These are phyloP conservation scores for Bovichtus variegatus DNA, from an alignment of 2,797 vertebrate genomes.

Conservation along the genomic window DNA sequence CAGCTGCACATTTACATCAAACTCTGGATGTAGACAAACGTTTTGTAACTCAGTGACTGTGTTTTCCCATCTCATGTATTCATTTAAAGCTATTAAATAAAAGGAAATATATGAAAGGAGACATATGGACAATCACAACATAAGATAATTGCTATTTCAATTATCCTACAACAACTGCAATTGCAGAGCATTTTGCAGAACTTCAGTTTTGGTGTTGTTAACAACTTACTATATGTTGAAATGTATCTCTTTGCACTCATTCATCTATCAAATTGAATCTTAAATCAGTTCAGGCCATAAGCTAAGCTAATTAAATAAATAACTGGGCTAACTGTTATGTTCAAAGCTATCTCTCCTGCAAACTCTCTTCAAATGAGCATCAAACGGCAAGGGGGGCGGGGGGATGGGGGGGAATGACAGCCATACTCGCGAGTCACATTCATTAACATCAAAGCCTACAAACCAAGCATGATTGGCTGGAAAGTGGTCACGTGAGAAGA, in stretches of 20 bases:
- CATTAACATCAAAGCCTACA: no score
- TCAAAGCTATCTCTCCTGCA: no score
- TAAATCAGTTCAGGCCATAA: neutral
- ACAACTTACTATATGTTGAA: neutral
- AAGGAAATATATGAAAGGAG: neutral
- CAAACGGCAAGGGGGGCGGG: no score
- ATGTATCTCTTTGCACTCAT: neutral
- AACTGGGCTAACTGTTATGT: no score
- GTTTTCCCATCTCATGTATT: neutral
- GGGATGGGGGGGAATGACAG: no score
- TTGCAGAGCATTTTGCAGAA: neutral
- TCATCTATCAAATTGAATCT: neutral
- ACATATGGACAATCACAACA: neutral
- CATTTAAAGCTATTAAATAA: constrained; percentile 6
- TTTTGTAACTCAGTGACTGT: neutral
- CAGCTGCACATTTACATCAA: neutral
- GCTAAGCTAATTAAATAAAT: no score
- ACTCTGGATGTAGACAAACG: neutral
- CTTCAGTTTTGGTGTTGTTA: neutral
- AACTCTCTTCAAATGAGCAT: no score
- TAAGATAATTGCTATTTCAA: neutral
- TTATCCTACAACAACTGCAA: neutral
- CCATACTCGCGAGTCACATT: no score
- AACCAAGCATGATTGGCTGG: no score
- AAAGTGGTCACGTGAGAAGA: no score